Base-by-base conservation (phyloP, 2,888 invertebrate genomes). In the Spodoptera littoralis region DNA sequence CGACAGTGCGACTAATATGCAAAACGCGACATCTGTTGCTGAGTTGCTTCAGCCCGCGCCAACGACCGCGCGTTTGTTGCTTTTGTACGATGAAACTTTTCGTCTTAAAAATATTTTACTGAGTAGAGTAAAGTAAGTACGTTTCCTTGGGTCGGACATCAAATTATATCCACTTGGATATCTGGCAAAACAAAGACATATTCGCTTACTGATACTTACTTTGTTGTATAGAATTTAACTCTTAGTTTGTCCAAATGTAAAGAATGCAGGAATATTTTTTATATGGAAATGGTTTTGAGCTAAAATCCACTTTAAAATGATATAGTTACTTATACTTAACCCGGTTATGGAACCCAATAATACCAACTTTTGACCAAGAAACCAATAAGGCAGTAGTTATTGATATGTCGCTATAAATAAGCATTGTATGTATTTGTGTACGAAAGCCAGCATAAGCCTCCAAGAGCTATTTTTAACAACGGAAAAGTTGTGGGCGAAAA, bases 11-110 rank as follows among this genome's bases (percentile, higher is more conserved):
- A 75, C 71, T 59, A 64, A 71, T 71, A 75, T 71, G 71, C 76
- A 65, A 75, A 71, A 53, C 55, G 70, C 30, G 51, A 13, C 58
- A 71, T 70, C 65, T 75, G 76, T 71, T 71, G 71, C 71, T 36
- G 72, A 75, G 58, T 70, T 62, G 52, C 56, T 47, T 60, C 61
- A 53, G 27, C 50, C 22, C 24, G 18, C 48, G 54, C 61, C 53
- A 27, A 60, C 51, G 47, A 56, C 48, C 49, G 27, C 18, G 49
- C 46, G 27, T 52, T 58, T 18, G 42, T 51, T 22, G 53, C 49
- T 60, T 64, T 60, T 22, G 46, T 46, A 27, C 11, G 13, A 46
- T 56, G 6, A 41, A 30, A 47, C 45, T 56, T 73, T 55, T 11
- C 44, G 42, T 24, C 11, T 13, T 30, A 27, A 27, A 49, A 41